A percentile compares a stretch with the other conserved stretches of the same genome.
phyloP scores from a whole-genome alignment of 2,888 invertebrate species.

The Conomelus anceps region DNA sequence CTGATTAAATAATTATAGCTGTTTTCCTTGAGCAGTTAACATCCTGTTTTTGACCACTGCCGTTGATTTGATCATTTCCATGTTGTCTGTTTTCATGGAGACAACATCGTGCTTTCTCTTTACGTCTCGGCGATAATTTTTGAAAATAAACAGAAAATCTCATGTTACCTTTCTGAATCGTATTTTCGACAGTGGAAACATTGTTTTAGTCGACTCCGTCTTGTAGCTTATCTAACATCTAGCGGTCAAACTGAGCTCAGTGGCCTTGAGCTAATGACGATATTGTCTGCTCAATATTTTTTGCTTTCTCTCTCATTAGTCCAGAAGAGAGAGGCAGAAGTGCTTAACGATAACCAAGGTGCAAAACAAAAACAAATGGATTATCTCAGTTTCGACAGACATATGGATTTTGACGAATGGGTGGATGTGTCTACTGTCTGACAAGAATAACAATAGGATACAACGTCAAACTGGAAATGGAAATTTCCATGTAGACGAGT shows the following conservation, averaged over 20 bases:
- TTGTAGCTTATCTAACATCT: neutral
- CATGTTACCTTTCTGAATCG: neutral
- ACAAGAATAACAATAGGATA: neutral
- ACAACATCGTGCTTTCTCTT: neutral
- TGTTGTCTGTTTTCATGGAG: neutral
- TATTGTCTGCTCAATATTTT: neutral
- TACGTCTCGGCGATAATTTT: neutral
- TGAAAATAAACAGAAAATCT: neutral
- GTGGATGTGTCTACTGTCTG: too few relatives aligned
- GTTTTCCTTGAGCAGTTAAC: neutral
- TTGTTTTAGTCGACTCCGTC: neutral
- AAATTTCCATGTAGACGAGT: neutral
- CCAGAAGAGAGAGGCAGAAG: neutral
- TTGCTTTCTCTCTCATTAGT: neutral
- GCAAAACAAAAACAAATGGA: neutral
- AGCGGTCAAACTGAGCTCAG: neutral
- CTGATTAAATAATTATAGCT: neutral
- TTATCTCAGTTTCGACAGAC: neutral
- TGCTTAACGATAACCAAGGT: neutral
- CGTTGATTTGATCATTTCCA: neutral
- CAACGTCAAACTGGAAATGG: neutral
- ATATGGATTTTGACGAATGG: neutral
- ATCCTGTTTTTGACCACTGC: neutral
- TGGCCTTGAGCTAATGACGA: neutral
- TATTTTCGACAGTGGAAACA: neutral